Evolutionary conservation across 2,797 vertebrate genomes (phyloP), one percentile per base, ranked within the genome.

Genomic region (Gambelia wislizenii): DNA sequence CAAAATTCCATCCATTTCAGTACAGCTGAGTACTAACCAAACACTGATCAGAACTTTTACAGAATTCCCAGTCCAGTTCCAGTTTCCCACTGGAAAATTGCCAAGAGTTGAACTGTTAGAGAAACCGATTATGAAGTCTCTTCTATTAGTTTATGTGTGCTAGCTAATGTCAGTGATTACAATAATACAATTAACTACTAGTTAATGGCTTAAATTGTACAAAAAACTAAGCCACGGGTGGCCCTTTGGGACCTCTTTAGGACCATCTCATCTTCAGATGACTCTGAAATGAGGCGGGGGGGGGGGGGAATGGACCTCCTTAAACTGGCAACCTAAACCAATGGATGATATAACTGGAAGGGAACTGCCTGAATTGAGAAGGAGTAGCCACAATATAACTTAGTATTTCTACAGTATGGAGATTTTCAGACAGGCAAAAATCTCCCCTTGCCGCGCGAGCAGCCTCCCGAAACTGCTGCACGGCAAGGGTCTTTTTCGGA

Each of bases 341-440:
- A 49, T 77, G 10, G 4, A 18, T 77, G 20, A 86, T 47, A 64
- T 61, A 47, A 49, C 20, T 33, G 6, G 59, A 91, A 84, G 25
- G 1, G 0, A n/a, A 61, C 61, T 84, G 14, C 76, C 90, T 92
- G 80, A 91, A 88, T 84, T 89, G 25, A 92, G 75, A 52, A 92
- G 18, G 27, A 49, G 20, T 33, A 42, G 27, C 20, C 4, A 18
- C 18, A 36, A 27, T 72, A 59, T 4, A 30, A 76, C 27, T 59
- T 61, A 14, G n/a, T n/a, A n/a, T n/a, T n/a, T n/a, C n/a, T n/a
- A n/a, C n/a, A n/a, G n/a, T n/a, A n/a, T n/a, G n/a, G n/a, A n/a
- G n/a, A n/a, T n/a, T n/a, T n/a, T n/a, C n/a, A n/a, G n/a, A n/a
- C n/a, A n/a, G n/a, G n/a, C n/a, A n/a, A n/a, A n/a, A n/a, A n/a